Evolutionary conservation across 1,140 invertebrate species (phyloP).

Genomic region (Laupala kohalensis): DNA sequence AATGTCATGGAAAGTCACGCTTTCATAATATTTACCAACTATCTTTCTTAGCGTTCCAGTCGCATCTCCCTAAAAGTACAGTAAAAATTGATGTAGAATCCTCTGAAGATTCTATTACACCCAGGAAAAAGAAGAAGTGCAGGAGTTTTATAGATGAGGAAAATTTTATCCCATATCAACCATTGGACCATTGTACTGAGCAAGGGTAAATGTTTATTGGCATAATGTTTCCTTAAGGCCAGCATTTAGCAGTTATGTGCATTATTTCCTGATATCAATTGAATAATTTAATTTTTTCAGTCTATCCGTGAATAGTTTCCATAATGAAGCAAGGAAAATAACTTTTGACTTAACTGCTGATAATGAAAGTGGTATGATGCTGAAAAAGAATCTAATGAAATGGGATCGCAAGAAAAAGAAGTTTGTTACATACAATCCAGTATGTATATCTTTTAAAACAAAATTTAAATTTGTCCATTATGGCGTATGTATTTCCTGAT

Average conservation of each 20-base stretch:
- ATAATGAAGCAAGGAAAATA: constrained; percentile 51
- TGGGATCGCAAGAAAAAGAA: constrained; percentile 91
- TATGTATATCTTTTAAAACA: constrained; percentile 18
- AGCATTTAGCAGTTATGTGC: no score
- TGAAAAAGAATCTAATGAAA: constrained; percentile 43
- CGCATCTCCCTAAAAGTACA: background rate
- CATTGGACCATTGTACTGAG: constrained; percentile 77
- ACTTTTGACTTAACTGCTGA: constrained; percentile 72
- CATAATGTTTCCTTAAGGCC: background rate
- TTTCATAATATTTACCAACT: no score
- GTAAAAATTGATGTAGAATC: no score
- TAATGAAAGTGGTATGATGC: constrained; percentile 46
- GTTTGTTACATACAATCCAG: constrained; percentile 60
- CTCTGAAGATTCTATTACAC: constrained; percentile 30
- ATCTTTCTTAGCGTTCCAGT: background rate
- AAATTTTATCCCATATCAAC: constrained; percentile 76
- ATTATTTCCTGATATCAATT: no score
- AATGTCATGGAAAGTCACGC: no score
- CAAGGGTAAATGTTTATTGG: constrained; percentile 46
- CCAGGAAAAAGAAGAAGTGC: constrained; percentile 34
- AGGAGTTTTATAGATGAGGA: constrained; percentile 42
- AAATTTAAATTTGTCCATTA: background rate
- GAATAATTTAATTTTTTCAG: constrained; percentile 32
- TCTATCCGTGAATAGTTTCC: constrained; percentile 61
- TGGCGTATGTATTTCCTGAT: no score